Base-by-base conservation (phyloP, 2,797 vertebrate genomes). In the Chelonia mydas region DNA sequence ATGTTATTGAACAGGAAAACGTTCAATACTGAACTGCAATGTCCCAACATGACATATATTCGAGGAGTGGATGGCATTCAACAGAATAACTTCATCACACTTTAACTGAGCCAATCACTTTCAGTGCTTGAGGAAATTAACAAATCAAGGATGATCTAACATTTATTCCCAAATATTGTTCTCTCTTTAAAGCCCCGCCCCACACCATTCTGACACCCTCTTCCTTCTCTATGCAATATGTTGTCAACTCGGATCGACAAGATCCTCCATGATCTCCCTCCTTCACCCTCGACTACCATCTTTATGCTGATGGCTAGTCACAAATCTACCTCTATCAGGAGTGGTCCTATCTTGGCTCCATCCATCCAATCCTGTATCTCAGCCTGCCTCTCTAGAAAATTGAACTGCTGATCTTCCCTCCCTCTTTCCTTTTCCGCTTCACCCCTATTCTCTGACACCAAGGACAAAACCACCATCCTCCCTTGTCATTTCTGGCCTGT, bases 31-130 rank as follows among this genome's bases (percentile, higher is more conserved):
- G 87, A 76, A 57, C 59, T 96, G 96, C 95, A 88, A 89, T 74
- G 50, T 80, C 54, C 83, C 79, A 84, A 6, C 50, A 3, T 83
- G 94, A 95, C 96, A 95, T 87, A 21, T 61, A 80, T 17, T 27
- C 72, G 41, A 72, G 90, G 76, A 82, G 72, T 0, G 25, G 88
- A 80, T 93, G 94, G 96, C 89, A 86, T 49, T 65, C 89, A 96
- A 93, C 90, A 96, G 86, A 93, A 31, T 3, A 72, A 41, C 37
- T 37, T 37, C 41, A 37, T 41, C 37, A 11, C 23, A 76, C 3
- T 76, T 76, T 76, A 47, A 47, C 37, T 76, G 41, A 76, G 72
- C 27, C 25, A 76, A 76, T 76, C 19, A 11, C 27, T 47, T 47
- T 47, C 41, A 76, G 41, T 47, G 13, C 6, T 21, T 68, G n/a